Evolutionary conservation across 1,140 invertebrate species (phyloP).

Genomic region (Drosophila ficusphila): DNA sequence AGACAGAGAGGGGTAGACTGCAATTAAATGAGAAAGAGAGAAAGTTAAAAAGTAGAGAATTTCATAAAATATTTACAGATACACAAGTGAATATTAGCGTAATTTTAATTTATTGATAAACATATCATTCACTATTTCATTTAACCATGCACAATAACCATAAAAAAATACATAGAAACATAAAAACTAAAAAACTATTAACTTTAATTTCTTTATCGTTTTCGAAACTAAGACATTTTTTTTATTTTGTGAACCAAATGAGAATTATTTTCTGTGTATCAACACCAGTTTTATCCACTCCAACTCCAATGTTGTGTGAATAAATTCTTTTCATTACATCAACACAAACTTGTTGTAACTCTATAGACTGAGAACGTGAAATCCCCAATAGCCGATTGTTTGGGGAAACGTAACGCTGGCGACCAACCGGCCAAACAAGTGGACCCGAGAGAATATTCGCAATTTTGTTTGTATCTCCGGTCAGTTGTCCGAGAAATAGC

Average conservation of each 20-base stretch:
- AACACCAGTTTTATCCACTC: conserved; percentile 12
- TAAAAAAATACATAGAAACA: too few species aligned
- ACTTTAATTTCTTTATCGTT: too few species aligned
- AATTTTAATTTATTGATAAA: too few species aligned
- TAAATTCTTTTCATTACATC: conserved; percentile 1
- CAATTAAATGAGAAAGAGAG: neutral
- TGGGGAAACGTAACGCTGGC: conserved; percentile 23
- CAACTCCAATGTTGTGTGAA: neutral
- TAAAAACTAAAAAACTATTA: too few species aligned
- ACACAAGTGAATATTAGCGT: neutral
- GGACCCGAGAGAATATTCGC: conserved; percentile 15
- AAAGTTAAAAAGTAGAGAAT: neutral
- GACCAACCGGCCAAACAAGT: conserved; percentile 39
- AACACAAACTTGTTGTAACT: conserved; percentile 37
- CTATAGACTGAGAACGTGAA: conserved; percentile 28
- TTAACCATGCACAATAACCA: too few species aligned
- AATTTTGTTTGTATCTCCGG: conserved; percentile 26
- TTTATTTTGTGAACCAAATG: too few species aligned
- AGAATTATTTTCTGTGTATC: neutral
- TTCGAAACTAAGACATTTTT: too few species aligned
- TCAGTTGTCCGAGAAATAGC: conserved; percentile 69
- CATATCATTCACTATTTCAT: too few species aligned
- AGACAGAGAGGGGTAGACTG: conserved; percentile 7
- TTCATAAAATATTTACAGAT: neutral
- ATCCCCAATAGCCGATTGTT: conserved; percentile 31